phyloP scores from a whole-genome alignment of 1,140 invertebrate genomes.

The Cyphomyrmex costatus region DNA sequence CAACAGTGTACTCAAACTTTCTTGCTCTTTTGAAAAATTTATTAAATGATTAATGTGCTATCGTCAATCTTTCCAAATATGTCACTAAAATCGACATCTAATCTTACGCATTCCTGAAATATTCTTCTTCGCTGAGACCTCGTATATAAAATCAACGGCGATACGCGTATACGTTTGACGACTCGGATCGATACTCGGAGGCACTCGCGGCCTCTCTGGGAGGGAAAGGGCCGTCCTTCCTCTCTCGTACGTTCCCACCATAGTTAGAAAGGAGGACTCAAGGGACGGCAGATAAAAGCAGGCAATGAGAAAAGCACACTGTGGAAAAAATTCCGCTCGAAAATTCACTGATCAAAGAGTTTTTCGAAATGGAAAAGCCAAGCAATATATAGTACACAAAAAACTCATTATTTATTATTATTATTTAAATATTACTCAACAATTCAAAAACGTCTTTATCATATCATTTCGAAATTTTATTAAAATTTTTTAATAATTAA shows the following conservation, averaged over 20 bases:
- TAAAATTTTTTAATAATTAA: not conserved
- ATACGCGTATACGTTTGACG: slow-evolving; percentile 51
- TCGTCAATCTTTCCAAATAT: not conserved
- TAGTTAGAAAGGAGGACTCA: slow-evolving; percentile 9
- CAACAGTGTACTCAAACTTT: too few species aligned
- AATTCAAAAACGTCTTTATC: not conserved
- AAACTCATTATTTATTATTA: not conserved
- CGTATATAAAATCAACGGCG: slow-evolving; percentile 57
- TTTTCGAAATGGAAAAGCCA: slow-evolving; percentile 8
- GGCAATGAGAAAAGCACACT: slow-evolving; percentile 29
- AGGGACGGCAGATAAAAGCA: slow-evolving; percentile 46
- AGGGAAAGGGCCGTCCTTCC: slow-evolving; percentile 38
- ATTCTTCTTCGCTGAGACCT: slow-evolving; percentile 24
- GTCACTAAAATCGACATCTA: not conserved
- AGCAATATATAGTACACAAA: not conserved
- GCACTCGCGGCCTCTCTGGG: slow-evolving; percentile 25
- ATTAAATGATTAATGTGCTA: not conserved
- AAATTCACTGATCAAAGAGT: slow-evolving; percentile 24
- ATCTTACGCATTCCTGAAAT: slow-evolving; percentile 34
- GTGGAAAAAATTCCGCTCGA: slow-evolving; percentile 25
- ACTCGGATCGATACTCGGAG: slow-evolving; percentile 55
- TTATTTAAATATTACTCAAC: slow-evolving; percentile 13
- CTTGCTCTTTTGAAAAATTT: too few species aligned
- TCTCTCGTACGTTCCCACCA: slow-evolving; percentile 46
- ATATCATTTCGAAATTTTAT: not conserved